phyloP scores from a whole-genome alignment of 1,140 invertebrate species.

The Diabrotica virgifera region DNA sequence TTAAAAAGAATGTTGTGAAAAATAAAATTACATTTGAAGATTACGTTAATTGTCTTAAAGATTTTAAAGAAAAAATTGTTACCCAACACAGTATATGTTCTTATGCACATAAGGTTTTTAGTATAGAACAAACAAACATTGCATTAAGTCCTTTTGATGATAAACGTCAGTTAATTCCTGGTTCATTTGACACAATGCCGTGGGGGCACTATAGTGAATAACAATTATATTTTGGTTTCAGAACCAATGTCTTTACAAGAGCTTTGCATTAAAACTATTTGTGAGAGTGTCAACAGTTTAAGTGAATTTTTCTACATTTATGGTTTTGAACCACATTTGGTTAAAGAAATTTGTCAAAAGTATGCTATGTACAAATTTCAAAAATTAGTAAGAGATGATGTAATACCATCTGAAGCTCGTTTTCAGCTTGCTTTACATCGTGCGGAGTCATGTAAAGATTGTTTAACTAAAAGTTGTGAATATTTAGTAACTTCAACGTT shows the following conservation, averaged over 20 bases:
- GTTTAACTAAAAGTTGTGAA: neutral
- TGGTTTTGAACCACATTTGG: neutral
- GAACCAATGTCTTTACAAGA: slow-evolving; percentile 7
- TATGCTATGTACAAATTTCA: neutral
- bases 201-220: slow-evolving; percentile 29
- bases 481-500: too few relatives aligned
- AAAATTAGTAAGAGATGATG: neutral
- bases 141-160: slow-evolving; percentile 30
- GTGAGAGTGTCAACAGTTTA: neutral
- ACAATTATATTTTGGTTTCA: slow-evolving; percentile 1
- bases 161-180: slow-evolving; percentile 26
- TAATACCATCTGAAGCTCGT: neutral
- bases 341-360: neutral
- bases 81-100: slow-evolving; percentile 2
- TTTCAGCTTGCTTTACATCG: neutral
- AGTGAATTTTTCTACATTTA: neutral
- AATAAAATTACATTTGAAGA: too few relatives aligned
- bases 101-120: slow-evolving; percentile 31
- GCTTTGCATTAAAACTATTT: slow-evolving; percentile 1
- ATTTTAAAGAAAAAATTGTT: too few relatives aligned
- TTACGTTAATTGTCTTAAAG: too few relatives aligned
- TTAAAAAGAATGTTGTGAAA: too few relatives aligned
- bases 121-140: slow-evolving; percentile 29
- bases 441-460: too few relatives aligned
- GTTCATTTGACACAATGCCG: slow-evolving; percentile 25